Conservation (phyloP, 2,888 invertebrate genomes). For the Gastrophysa polygoni region DNA sequence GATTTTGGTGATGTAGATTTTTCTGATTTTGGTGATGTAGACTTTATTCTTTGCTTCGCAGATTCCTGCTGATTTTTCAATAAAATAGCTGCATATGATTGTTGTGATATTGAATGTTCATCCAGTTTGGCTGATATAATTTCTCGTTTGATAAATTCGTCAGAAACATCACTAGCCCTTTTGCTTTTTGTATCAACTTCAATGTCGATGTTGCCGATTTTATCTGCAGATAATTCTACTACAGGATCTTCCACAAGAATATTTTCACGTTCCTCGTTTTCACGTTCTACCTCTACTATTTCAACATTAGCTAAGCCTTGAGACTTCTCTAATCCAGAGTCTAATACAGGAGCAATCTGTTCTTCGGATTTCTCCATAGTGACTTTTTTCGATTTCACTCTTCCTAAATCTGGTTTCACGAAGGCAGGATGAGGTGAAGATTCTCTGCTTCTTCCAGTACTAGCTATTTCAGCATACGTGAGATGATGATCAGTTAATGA, state of each 20-base stretch:
- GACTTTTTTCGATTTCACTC: neutral
- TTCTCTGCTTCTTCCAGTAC: conserved; percentile 40
- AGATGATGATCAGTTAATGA: conserved; percentile 11
- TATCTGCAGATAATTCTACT: too few species aligned
- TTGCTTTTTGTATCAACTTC: neutral
- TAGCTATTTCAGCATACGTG: conserved; percentile 42
- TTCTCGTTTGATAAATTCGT: conserved; percentile 13
- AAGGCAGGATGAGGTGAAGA: conserved; percentile 35
- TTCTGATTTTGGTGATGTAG: too few species aligned
- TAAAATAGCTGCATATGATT: conserved; percentile 31
- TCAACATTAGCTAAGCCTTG: neutral
- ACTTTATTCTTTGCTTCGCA: neutral
- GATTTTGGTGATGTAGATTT: too few species aligned
- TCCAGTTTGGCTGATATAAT: conserved; percentile 1
- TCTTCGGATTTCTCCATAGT: neutral
- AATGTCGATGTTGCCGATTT: neutral
- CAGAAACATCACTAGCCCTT: neutral
- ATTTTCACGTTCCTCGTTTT: neutral
- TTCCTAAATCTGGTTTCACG: conserved; percentile 1
- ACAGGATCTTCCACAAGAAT: too few species aligned
- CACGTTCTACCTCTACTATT: neutral
- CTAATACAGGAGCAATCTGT: neutral
- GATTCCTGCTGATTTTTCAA: conserved; percentile 20
- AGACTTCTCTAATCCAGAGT: neutral
- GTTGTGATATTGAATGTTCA: conserved; percentile 11